A percentile compares a stretch with the other conserved stretches of the same genome.
These are phyloP conservation scores for Sminthopsis crassicaudata DNA, from an alignment of 2,113 vertebrate genomes.

Conservation along the genomic window DNA sequence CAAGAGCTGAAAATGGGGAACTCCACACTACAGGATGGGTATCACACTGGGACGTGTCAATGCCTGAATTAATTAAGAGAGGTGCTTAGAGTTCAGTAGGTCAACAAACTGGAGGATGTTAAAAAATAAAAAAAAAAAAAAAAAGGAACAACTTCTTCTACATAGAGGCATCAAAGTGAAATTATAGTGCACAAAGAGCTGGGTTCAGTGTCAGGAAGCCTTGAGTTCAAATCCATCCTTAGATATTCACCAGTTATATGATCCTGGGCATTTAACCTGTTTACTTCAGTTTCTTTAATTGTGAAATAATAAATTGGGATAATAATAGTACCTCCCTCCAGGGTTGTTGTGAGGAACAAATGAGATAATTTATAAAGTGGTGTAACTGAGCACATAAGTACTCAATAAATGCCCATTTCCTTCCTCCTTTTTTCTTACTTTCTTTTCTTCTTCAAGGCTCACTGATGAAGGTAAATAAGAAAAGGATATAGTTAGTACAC, in stretches of 20 bases:
- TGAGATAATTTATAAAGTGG: too few relatives aligned
- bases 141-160: background rate
- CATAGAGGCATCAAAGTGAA: background rate
- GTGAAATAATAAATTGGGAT: background rate
- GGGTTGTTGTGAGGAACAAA: too few relatives aligned
- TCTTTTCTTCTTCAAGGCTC: too few relatives aligned
- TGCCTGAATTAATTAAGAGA: background rate
- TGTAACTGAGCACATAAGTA: too few relatives aligned
- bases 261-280: background rate
- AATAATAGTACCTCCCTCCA: background rate
- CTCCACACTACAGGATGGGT: background rate
- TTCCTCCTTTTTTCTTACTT: too few relatives aligned
- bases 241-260: background rate
- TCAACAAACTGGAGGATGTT: background rate
- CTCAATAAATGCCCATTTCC: too few relatives aligned
- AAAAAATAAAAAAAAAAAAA: too few relatives aligned
- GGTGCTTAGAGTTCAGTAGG: background rate
- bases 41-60: background rate
- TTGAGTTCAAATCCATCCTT: background rate
- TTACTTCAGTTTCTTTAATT: background rate
- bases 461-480: too few relatives aligned
- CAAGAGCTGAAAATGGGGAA: background rate
- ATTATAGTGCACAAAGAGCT: background rate
- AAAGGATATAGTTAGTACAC: too few relatives aligned
- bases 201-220: background rate